Conservation (phyloP, 37 sponge, comb jelly and placozoan species). For the Ephydatia muelleri region DNA sequence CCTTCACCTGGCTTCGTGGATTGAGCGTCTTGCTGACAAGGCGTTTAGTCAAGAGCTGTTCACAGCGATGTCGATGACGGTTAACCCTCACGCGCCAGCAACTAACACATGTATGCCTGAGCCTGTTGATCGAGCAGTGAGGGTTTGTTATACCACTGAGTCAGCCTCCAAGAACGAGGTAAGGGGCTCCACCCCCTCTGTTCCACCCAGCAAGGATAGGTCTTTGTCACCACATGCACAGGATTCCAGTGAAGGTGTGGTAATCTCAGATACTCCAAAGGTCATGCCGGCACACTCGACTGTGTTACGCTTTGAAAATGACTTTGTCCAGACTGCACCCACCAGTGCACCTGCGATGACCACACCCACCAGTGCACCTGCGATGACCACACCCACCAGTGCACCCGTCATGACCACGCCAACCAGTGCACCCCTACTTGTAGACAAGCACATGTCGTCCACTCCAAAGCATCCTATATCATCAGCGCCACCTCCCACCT, state of each 20-base stretch:
- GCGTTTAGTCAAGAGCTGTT: slow-evolving; percentile 13
- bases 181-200: not conserved
- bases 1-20: slow-evolving; percentile 42
- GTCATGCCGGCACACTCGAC: not conserved
- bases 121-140: not conserved
- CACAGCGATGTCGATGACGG: not conserved
- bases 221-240: not conserved
- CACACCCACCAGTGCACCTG: too few relatives aligned
- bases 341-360: too few relatives aligned
- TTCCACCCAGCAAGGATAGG: not conserved
- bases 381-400: not conserved
- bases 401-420: too few relatives aligned
- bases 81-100: not conserved
- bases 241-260: not conserved
- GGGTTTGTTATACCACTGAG: not conserved
- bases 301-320: not conserved
- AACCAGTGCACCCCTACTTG: too few relatives aligned
- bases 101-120: not conserved
- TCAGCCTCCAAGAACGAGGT: not conserved
- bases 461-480: slow-evolving; percentile 55
- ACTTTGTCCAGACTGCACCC: not conserved
- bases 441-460: slow-evolving; percentile 52
- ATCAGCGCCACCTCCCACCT: slow-evolving; percentile 17
- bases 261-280: not conserved
- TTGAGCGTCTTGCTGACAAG: slow-evolving; percentile 38